phyloP scores from a whole-genome alignment of 1,140 invertebrate species.

The Bombus difficillimus region DNA sequence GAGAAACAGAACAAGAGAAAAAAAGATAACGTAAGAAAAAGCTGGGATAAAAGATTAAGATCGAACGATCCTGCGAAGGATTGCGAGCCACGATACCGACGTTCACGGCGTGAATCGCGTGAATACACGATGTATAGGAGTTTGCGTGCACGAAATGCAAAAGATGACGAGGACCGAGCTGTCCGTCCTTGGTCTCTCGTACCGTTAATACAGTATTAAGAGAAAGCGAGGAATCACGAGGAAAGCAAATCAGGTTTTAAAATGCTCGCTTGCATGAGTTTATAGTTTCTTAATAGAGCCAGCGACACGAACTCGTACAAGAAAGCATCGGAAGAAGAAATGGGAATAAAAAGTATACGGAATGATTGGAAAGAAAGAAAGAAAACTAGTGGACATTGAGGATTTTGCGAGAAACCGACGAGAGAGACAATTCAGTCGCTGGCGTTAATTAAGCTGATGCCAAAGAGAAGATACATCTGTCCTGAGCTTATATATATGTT shows the following conservation, averaged over 20 bases:
- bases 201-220: slow-evolving; percentile 28
- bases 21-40: slow-evolving; percentile 10
- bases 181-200: slow-evolving; percentile 43
- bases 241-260: slow-evolving; percentile 39
- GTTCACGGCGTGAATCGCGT: slow-evolving; percentile 47
- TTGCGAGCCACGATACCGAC: slow-evolving; percentile 45
- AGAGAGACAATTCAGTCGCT: slow-evolving; percentile 62
- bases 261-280: slow-evolving; percentile 57
- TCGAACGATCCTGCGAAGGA: slow-evolving; percentile 25
- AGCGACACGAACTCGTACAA: slow-evolving; percentile 31
- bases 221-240: slow-evolving; percentile 54
- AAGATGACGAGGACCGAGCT: slow-evolving; percentile 37
- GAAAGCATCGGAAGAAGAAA: slow-evolving; percentile 9
- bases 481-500: slow-evolving; percentile 82
- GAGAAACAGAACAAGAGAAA: slow-evolving; percentile 41
- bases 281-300: slow-evolving; percentile 49
- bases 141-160: slow-evolving; percentile 53
- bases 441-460: slow-evolving; percentile 57
- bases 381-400: slow-evolving; percentile 11
- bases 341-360: slow-evolving; percentile 26
- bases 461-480: slow-evolving; percentile 76
- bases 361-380: slow-evolving; percentile 40
- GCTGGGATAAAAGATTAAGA: slow-evolving; percentile 1
- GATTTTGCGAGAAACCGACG: slow-evolving; percentile 39
- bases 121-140: slow-evolving; percentile 24